Evolutionary conservation across 2,797 vertebrate species (phyloP), one percentile per base, ranked within the genome.

Genomic region (Notolepis coatsorum): DNA sequence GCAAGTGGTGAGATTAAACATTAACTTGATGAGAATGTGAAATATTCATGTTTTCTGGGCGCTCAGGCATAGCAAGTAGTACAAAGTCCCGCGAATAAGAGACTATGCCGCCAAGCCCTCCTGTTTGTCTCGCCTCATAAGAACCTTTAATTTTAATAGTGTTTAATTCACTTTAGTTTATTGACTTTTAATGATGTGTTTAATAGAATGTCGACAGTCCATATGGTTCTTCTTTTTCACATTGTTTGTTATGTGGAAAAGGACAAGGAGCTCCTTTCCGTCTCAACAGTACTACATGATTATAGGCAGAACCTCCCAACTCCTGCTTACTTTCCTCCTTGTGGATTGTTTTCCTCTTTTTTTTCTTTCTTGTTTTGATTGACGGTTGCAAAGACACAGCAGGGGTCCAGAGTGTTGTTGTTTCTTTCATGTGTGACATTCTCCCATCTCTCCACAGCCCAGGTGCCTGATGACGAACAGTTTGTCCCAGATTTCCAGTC

Each of bases 401-500:
- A 52, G 49, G 23, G 24, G 10, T 5, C 7, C 24, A 21, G 33
- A 43, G 46, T 57, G n/a, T 46, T 49, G 17, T 27, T 61, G n/a
- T 42, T 45, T 28, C 33, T 50, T 33, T 27, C 30, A 35, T 38
- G 12, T 54, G 55, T 57, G 17, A 64, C 17, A 4, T 58, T 65
- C 25, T 66, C 2, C 51, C 73, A 7, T 90, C 54, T 80, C 78
- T 77, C 62, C 20, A 5, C 87, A 86, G 96, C 96, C 90, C 96
- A 97, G 93, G 96, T 97, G 85, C 96, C 96, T 0, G 96, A 97
- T 71, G 96, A 98, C 21, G 96, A 98, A 84, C 96, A 98, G 46
- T 97, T 96, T 91, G 96, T 98, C 86, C 96, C 96, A 78, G 96
- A 98, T 93, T 98, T 98, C 89, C 95, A 95, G 89, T 96, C 95